Conservation (phyloP, 37 sponge, comb jelly and placozoan genomes). For the Beroe forskalii region DNA sequence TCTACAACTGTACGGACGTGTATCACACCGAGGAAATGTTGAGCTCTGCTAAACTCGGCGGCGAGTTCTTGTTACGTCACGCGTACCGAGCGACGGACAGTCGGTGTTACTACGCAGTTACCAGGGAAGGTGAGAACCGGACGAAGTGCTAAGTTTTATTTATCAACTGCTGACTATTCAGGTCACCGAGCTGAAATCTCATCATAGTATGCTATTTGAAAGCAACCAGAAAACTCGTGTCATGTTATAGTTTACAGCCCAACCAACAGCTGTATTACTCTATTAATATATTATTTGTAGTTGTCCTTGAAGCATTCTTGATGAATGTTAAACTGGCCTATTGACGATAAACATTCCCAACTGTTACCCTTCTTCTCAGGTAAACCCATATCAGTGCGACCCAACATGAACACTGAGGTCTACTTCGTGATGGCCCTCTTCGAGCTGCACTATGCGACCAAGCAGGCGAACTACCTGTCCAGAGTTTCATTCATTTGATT, state of each 20-base stretch:
- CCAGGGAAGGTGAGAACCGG: conserved; percentile 36
- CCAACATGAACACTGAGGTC: neutral
- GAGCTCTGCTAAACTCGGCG: neutral
- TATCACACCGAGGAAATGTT: conserved; percentile 40
- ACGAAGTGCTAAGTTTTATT: too few species aligned
- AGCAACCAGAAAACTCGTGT: too few species aligned
- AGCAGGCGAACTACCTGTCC: conserved; percentile 18
- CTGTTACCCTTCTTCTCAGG: too few species aligned
- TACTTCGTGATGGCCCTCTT: conserved; percentile 47
- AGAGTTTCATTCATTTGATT: neutral
- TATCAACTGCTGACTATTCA: too few species aligned
- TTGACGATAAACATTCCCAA: too few species aligned
- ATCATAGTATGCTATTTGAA: too few species aligned
- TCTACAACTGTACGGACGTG: conserved; percentile 47
- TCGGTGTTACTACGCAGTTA: neutral
- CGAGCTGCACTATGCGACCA: conserved; percentile 38
- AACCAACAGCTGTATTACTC: too few species aligned
- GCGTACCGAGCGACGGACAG: neutral
- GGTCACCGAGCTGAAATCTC: too few species aligned
- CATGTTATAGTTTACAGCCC: too few species aligned
- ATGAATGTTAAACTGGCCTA: too few species aligned
- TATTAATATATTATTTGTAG: too few species aligned
- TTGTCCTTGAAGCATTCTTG: too few species aligned
- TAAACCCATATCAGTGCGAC: neutral
- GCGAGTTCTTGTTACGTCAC: conserved; percentile 21